Evolutionary conservation across 2,113 vertebrate species (phyloP).

Genomic region (Panurus biarmicus): DNA sequence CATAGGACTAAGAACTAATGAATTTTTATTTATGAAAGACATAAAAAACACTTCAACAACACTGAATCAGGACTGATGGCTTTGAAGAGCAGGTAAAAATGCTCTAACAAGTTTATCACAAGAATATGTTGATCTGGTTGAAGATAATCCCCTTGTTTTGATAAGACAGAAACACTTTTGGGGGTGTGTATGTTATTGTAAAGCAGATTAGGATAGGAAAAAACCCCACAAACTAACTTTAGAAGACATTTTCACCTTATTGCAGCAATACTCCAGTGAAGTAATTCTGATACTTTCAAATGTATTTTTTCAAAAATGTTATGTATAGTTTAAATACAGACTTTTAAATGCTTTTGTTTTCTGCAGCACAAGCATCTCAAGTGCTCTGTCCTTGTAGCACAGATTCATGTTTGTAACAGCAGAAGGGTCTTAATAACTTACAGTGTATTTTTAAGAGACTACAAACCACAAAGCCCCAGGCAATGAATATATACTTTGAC

Average conservation of each 20-base stretch:
- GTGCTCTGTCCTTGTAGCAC: background rate
- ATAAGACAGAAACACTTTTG: background rate
- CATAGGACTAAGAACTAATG: slow-evolving; percentile 60
- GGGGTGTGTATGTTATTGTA: background rate
- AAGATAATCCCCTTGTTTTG: background rate
- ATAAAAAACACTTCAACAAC: background rate
- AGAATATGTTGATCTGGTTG: background rate
- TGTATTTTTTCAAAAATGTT: background rate
- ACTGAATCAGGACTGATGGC: background rate
- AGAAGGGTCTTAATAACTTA: background rate
- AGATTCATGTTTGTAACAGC: background rate
- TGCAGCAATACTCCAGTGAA: background rate
- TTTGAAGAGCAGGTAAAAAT: background rate
- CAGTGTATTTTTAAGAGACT: background rate
- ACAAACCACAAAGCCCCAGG: background rate
- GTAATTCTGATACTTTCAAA: background rate
- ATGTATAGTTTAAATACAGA: background rate
- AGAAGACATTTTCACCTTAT: background rate
- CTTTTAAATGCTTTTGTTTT: background rate
- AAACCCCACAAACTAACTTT: background rate
- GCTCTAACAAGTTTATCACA: background rate
- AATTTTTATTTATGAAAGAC: slow-evolving; percentile 63
- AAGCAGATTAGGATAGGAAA: background rate
- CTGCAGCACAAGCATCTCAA: background rate
- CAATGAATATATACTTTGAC: background rate